These are phyloP conservation scores for Antigone vipio DNA, from an alignment of 2,113 vertebrate species.

Conservation along the genomic window DNA sequence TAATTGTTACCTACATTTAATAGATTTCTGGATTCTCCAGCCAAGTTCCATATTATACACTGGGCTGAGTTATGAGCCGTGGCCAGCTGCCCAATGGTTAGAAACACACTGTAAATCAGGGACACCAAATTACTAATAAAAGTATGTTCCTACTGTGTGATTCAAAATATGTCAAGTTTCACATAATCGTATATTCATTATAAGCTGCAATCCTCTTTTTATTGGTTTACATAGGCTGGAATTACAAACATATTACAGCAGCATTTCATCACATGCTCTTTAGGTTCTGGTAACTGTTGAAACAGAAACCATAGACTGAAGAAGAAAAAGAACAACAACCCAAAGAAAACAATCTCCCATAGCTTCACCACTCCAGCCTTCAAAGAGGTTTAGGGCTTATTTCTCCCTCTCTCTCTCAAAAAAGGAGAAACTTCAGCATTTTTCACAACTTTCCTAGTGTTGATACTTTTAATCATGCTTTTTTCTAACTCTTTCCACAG, in stretches of 20 bases:
- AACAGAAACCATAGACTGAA: slow-evolving; percentile 23
- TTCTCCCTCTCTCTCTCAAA: not conserved
- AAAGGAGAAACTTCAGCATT: not conserved
- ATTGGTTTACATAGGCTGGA: slow-evolving; percentile 71
- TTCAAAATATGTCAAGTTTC: slow-evolving; percentile 68
- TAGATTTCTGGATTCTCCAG: slow-evolving; percentile 41
- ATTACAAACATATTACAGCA: slow-evolving; percentile 59
- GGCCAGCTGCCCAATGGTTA: slow-evolving; percentile 58
- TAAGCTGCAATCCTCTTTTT: slow-evolving; percentile 66
- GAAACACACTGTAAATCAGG: slow-evolving; percentile 73
- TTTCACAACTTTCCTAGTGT: not conserved
- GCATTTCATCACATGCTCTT: slow-evolving; percentile 53
- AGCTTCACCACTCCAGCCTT: not conserved
- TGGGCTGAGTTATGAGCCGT: slow-evolving; percentile 58
- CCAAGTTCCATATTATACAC: slow-evolving; percentile 15
- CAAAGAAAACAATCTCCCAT: slow-evolving; percentile 50
- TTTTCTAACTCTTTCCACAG: not conserved
- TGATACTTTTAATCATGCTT: not conserved
- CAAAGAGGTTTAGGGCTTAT: not conserved
- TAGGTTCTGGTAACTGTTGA: slow-evolving; percentile 40
- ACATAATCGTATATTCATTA: slow-evolving; percentile 66
- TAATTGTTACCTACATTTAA: slow-evolving; percentile 13
- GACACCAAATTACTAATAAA: slow-evolving; percentile 70
- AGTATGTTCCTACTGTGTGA: slow-evolving; percentile 68
- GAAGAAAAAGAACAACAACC: slow-evolving; percentile 12